These are phyloP conservation scores for Phaethon lepturus DNA, from an alignment of 2,113 vertebrate genomes.

Conservation along the genomic window DNA sequence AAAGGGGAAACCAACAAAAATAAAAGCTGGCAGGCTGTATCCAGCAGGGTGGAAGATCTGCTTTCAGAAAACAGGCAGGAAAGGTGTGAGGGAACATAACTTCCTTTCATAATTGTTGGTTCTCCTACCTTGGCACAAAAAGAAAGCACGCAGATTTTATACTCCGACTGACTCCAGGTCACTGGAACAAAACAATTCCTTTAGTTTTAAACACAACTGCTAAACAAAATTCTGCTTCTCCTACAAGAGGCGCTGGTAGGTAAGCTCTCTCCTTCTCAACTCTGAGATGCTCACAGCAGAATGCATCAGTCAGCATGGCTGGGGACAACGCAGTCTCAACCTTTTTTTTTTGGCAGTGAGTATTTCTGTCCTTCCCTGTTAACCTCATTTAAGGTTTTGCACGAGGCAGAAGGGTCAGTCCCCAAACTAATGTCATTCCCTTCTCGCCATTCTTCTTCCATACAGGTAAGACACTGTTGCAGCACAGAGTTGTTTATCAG, in stretches of 20 bases:
- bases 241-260: background rate
- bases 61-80: constrained; percentile 58
- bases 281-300: background rate
- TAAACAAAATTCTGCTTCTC: background rate
- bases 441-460: background rate
- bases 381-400: background rate
- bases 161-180: background rate
- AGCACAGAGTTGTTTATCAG: background rate
- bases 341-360: background rate
- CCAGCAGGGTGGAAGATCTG: background rate
- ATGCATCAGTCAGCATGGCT: background rate
- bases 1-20: background rate
- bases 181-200: constrained; percentile 41
- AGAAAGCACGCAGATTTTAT: background rate
- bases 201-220: constrained; percentile 19
- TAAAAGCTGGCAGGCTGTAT: background rate
- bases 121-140: constrained; percentile 45
- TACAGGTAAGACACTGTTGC: background rate
- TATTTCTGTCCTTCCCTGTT: background rate
- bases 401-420: background rate
- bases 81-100: constrained; percentile 54
- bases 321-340: background rate
- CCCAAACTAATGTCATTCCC: background rate
- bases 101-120: constrained; percentile 48
- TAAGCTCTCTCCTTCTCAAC: background rate